Evolutionary conservation across 64 coral and sea anemone species (phyloP), one percentile per base, ranked within the genome.

Genomic region (Porites lutea): DNA sequence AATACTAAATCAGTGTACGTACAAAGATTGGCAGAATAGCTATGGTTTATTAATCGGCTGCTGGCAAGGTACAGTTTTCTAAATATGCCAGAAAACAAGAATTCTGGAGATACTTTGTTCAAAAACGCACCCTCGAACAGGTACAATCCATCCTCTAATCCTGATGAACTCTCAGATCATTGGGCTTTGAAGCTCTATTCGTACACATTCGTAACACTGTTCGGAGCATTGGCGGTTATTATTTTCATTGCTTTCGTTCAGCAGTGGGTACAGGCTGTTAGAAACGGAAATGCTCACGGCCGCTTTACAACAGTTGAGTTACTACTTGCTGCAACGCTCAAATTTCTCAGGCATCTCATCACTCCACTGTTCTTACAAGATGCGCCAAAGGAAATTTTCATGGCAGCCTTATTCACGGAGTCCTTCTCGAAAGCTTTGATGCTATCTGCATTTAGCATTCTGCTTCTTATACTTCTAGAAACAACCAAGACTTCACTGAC

Each of bases 141-240:
- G 15, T 4, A 45, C 2, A 18, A 45, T 18, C 13, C 73, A 16
- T 12, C 53, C 19, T 0, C n/a, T 3, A 78, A 77, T 2, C 8
- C 3, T 18, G 48, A 8, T 2, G 11, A n/a, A 54, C 20, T 22
- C 2, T 49, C 6, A 6, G 20, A 82, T 63, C 79, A 82, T 59
- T 82, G 79, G 79, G 79, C 58, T 9, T 82, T 23, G 58, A 8
- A 82, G 13, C 44, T 82, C 14, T 82, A 64, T 16, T 4, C 79
- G 18, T 82, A 82, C 58, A 48, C 44, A 16, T 65, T 82, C 44
- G 59, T 37, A 2, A 46, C 6, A 19, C 46, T 64, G 27, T 65
- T 82, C 45, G 59, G 27, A 7, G 59, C 65, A 64, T 45, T 82
- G 21, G 58, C 79, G 43, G 0, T 65, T 12, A 47, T 27, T 8